Conservation (phyloP, 1,140 invertebrate genomes). For the Trinorchestia longiramus region DNA sequence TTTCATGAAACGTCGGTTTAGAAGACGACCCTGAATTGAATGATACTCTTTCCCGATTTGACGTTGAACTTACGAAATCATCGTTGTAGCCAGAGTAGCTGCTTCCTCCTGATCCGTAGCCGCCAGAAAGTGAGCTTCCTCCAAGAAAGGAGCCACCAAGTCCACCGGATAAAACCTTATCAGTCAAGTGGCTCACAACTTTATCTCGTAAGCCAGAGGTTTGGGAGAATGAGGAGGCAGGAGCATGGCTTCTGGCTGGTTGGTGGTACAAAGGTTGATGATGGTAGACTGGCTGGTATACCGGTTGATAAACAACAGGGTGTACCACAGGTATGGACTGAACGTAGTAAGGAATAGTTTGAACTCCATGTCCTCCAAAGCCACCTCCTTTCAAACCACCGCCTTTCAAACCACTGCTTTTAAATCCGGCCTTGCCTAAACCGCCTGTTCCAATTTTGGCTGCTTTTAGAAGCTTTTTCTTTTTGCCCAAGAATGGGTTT, state of each 20-base stretch:
- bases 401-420: background rate
- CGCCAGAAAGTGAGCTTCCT: background rate
- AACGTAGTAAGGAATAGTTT: background rate
- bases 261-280: background rate
- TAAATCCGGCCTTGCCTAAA: background rate
- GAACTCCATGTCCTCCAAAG: background rate
- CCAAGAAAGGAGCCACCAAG: background rate
- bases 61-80: background rate
- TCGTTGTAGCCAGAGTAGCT: background rate
- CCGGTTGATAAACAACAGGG: background rate
- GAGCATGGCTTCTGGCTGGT: background rate
- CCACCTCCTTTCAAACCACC: background rate
- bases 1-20: background rate
- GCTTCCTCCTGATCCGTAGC: background rate
- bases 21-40: background rate
- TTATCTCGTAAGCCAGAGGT: background rate
- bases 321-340: background rate
- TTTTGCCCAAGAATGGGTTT: background rate
- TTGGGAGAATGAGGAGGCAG: background rate
- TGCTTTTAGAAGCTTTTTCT: background rate
- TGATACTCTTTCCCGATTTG: background rate
- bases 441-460: background rate
- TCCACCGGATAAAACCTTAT: background rate
- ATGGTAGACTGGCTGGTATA: background rate
- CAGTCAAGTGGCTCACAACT: background rate